Evolutionary conservation across 2,888 invertebrate genomes (phyloP).

Genomic region (Netelia melanura): DNA sequence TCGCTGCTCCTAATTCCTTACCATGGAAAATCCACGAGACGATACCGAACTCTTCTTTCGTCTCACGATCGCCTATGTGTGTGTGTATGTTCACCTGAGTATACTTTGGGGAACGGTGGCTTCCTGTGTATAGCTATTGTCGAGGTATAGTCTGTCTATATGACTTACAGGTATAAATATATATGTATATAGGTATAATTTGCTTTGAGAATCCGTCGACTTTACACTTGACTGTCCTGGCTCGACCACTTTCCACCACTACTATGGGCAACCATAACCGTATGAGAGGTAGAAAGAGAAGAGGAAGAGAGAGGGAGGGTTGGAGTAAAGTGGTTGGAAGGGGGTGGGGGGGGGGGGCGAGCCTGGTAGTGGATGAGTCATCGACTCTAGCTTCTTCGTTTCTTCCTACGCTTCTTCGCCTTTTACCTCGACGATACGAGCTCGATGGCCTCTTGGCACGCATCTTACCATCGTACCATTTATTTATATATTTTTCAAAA

Average conservation of each 20-base stretch:
- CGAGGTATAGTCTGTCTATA: no score
- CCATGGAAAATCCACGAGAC: no score
- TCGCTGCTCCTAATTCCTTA: no score
- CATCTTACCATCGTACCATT: constrained; percentile 18
- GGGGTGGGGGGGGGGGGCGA: constrained; percentile 11
- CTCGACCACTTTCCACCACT: constrained; percentile 68
- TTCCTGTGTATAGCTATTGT: not conserved
- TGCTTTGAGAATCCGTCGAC: constrained; percentile 71
- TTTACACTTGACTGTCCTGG: constrained; percentile 79
- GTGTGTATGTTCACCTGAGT: constrained; percentile 42
- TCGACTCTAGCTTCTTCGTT: constrained; percentile 53
- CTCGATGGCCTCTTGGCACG: constrained; percentile 53
- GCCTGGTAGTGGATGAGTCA: constrained; percentile 46
- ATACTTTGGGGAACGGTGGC: constrained; percentile 6
- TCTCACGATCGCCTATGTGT: not conserved
- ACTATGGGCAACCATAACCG: constrained; percentile 37
- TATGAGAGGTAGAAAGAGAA: not conserved
- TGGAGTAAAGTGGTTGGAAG: not conserved
- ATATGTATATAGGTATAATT: constrained; percentile 16
- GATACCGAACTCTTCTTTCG: not conserved
- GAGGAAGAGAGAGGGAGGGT: not conserved
- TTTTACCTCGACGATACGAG: constrained; percentile 12
- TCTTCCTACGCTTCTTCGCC: constrained; percentile 28
- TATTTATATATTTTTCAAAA: not conserved
- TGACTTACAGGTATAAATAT: no score